phyloP scores from a whole-genome alignment of 30 jellyfish, hydroid and myxozoan genomes.

The Turritopsis dohrnii region DNA sequence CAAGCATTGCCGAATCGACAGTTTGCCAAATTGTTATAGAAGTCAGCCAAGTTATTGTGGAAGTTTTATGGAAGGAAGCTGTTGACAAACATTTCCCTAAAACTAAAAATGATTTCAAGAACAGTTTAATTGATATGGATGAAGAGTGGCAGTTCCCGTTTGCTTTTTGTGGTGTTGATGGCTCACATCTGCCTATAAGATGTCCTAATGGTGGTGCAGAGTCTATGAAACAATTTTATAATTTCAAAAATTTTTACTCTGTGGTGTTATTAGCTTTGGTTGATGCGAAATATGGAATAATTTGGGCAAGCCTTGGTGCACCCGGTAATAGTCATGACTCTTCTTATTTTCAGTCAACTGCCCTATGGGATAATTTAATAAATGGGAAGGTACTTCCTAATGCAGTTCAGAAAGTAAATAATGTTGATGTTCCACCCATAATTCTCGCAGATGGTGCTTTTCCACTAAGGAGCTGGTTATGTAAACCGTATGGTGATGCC shows the following conservation, averaged over 20 bases:
- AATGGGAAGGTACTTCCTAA: slow-evolving; percentile 42
- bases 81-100: too few species aligned
- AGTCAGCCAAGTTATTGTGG: too few species aligned
- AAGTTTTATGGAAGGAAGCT: too few species aligned
- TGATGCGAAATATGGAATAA: slow-evolving; percentile 52
- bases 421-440: slow-evolving; percentile 35
- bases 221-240: slow-evolving; percentile 32
- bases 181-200: background rate
- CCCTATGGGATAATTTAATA: slow-evolving; percentile 35
- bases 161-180: background rate
- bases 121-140: background rate
- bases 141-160: background rate
- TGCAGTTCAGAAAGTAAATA: slow-evolving; percentile 22
- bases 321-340: slow-evolving; percentile 72
- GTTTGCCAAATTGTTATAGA: too few species aligned
- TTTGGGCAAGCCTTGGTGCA: slow-evolving; percentile 77
- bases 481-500: slow-evolving; percentile 70
- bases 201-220: background rate
- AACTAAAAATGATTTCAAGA: background rate
- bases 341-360: slow-evolving; percentile 51
- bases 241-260: slow-evolving; percentile 39
- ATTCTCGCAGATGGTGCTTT: slow-evolving; percentile 65
- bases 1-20: too few species aligned
- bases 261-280: slow-evolving; percentile 54
- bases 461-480: slow-evolving; percentile 36